These are phyloP conservation scores for Rallus crepitans DNA, from an alignment of 2,797 vertebrate genomes.

Conservation along the genomic window DNA sequence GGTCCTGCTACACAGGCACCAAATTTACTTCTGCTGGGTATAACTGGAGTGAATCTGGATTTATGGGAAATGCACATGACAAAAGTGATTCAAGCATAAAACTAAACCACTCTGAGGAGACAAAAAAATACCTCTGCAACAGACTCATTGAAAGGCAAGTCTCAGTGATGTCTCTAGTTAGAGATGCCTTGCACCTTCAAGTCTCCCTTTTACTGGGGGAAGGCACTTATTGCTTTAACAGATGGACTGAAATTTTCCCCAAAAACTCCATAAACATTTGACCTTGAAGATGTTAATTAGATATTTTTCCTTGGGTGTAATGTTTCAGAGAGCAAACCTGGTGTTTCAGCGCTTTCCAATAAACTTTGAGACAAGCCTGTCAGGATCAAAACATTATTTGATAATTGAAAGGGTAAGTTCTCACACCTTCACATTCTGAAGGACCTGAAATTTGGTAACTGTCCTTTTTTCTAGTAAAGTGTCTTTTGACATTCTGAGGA, in stretches of 20 bases:
- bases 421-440: background rate
- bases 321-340: background rate
- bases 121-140: background rate
- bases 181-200: background rate
- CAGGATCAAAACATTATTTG: background rate
- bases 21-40: background rate
- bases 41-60: background rate
- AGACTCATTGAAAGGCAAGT: background rate
- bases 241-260: background rate
- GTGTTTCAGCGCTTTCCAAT: background rate
- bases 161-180: background rate
- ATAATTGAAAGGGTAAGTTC: background rate
- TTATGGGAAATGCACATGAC: background rate
- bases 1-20: fast-evolving
- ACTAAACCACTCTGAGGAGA: background rate
- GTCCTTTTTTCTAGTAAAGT: background rate
- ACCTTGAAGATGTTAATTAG: background rate
- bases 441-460: background rate
- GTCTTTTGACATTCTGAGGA: background rate
- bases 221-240: background rate
- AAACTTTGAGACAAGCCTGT: background rate
- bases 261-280: background rate
- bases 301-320: background rate
- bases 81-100: background rate
- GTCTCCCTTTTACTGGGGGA: no score